Base-by-base conservation (phyloP, 2,797 vertebrate species). In the Loriculus beryllinus region DNA sequence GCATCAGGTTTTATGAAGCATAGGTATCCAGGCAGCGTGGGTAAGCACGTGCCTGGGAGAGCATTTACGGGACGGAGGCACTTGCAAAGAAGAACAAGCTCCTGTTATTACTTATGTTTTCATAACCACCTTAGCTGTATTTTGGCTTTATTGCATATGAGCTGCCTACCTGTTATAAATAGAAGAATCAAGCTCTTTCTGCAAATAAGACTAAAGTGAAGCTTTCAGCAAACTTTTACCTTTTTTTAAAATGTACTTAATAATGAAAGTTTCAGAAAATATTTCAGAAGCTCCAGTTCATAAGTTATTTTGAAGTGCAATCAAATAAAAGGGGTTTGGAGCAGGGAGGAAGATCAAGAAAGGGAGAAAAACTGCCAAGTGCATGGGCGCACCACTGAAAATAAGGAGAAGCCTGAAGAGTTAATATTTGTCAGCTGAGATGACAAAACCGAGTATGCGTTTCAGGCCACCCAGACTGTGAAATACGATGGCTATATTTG, bases 1-100 rank as follows among this genome's bases (percentile, higher is more conserved):
- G 85, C 94, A 82, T 15, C 33, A 45, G 67, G 7, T 94, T 95
- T 94, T 96, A 96, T 54, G 88, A 86, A 90, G 88, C 88, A 31
- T 40, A 79, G 80, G 63, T 43, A 84, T 63, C 47, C 0, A 0
- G 64, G 62, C 76, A 82, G 86, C 56, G 49, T 3, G 35, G 75
- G 75, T 29, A 80, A 70, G 62, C 68, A 60, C 31, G 23, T 42
- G 52, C 87, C 82, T 87, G 33, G 37, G 56, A 40, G 13, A 88
- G 18, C 51, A 63, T 93, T 94, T 95, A 88, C 45, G 70, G 90
- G 67, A 65, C 92, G 79, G 56, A 93, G 78, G 80, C 63, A 79
- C 74, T 90, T 88, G n/a, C 47, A 35, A 82, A 47, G 74, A 90
- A 71, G 82, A 93, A 96, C 83, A 95, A 95, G 95, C 52, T 78